Conservation (phyloP, 2,113 vertebrate genomes). For the Campylomormyrus numenius region DNA sequence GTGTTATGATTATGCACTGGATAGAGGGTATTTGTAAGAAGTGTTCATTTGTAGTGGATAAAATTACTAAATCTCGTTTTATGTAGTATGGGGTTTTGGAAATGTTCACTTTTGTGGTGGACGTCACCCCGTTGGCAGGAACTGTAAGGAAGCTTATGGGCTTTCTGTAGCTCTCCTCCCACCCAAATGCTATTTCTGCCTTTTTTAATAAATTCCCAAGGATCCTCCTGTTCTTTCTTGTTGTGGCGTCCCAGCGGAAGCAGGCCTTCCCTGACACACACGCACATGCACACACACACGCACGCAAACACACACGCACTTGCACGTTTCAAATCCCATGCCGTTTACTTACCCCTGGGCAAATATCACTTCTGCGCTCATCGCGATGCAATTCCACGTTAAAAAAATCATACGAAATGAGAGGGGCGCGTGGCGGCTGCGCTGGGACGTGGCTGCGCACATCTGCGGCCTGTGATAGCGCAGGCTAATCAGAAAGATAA, state of each 20-base stretch:
- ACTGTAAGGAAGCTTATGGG: background rate
- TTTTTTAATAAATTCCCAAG: background rate
- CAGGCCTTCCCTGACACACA: background rate
- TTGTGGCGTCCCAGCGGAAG: background rate
- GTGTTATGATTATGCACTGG: background rate
- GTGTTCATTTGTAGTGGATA: background rate
- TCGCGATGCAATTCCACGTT: slow-evolving; percentile 35
- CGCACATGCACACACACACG: background rate
- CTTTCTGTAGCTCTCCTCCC: background rate
- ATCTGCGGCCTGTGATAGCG: slow-evolving; percentile 28
- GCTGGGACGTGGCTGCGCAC: background rate
- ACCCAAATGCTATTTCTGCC: background rate
- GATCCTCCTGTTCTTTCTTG: background rate
- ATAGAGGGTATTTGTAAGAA: background rate
- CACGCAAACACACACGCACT: background rate
- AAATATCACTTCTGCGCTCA: slow-evolving; percentile 33
- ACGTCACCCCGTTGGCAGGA: background rate
- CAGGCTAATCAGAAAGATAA: slow-evolving; percentile 32
- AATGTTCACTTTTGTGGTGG: background rate
- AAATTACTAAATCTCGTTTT: background rate
- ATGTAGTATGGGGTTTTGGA: background rate
- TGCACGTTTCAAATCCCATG: slow-evolving; percentile 24
- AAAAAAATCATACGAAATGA: slow-evolving; percentile 14
- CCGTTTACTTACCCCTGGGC: slow-evolving; percentile 33
- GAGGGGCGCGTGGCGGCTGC: background rate